Evolutionary conservation across 2,113 vertebrate genomes (phyloP).

Genomic region (Caretta caretta): DNA sequence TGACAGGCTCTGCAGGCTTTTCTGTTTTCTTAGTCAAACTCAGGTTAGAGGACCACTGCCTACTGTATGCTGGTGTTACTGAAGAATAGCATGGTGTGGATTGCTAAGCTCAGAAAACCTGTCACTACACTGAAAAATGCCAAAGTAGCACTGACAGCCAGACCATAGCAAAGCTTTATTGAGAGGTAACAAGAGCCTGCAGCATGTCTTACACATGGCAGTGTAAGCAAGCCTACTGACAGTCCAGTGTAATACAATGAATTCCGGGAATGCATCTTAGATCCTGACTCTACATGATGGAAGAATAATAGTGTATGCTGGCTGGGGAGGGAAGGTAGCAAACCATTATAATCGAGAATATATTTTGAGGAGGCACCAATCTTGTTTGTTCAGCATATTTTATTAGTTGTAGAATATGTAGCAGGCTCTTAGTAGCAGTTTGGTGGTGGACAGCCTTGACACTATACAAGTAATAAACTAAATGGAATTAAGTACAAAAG

Average conservation of each 20-base stretch:
- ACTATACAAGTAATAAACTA: neutral
- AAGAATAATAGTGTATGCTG: constrained; percentile 20
- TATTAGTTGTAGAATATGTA: neutral
- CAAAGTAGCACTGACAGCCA: neutral
- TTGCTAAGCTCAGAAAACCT: constrained; percentile 21
- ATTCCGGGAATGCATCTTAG: constrained; percentile 16
- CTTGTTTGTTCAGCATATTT: neutral
- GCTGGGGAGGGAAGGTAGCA: constrained; percentile 18
- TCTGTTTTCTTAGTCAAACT: neutral
- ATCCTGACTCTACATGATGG: neutral
- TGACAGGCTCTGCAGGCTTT: neutral
- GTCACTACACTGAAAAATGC: neutral
- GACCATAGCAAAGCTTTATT: neutral
- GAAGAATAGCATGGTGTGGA: neutral
- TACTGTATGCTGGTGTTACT: neutral
- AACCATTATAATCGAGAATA: neutral
- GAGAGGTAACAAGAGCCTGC: neutral
- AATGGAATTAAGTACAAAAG: neutral
- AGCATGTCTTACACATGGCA: neutral
- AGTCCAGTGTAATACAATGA: neutral
- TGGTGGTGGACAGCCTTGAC: neutral
- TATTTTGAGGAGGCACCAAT: neutral
- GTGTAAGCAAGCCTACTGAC: constrained; percentile 1
- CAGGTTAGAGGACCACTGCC: neutral
- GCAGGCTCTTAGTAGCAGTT: neutral